phyloP scores from a whole-genome alignment of 2,113 vertebrate genomes.

The Lutjanus erythropterus region DNA sequence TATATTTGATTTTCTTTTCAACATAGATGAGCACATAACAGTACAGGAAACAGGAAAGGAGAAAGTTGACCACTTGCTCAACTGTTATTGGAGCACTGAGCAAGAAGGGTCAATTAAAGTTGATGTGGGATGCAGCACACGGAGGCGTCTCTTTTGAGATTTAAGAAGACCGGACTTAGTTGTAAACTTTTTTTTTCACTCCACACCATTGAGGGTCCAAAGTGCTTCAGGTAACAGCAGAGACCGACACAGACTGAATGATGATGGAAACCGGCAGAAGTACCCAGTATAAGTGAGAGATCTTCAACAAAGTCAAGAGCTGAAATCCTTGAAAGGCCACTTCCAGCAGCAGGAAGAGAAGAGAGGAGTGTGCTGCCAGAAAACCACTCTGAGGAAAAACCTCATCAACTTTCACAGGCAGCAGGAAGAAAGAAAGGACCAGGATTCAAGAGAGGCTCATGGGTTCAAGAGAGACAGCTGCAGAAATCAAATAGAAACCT shows the following conservation, averaged over 20 bases:
- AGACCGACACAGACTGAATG: background rate
- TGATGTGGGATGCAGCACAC: background rate
- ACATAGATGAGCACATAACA: too few relatives aligned
- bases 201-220: background rate
- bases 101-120: too few relatives aligned
- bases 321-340: background rate
- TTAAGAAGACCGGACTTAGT: background rate
- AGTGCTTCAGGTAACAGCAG: background rate
- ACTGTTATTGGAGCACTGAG: too few relatives aligned
- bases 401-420: background rate
- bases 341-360: background rate
- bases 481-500: background rate
- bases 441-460: background rate
- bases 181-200: background rate
- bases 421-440: background rate
- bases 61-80: too few relatives aligned
- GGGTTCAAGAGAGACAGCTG: background rate
- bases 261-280: background rate
- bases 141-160: background rate
- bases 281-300: background rate
- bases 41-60: too few relatives aligned
- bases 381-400: background rate
- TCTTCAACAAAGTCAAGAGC: conserved; percentile 11
- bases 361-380: background rate
- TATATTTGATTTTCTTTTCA: too few relatives aligned